phyloP scores from a whole-genome alignment of 2,797 vertebrate species.

The Masticophis lateralis region DNA sequence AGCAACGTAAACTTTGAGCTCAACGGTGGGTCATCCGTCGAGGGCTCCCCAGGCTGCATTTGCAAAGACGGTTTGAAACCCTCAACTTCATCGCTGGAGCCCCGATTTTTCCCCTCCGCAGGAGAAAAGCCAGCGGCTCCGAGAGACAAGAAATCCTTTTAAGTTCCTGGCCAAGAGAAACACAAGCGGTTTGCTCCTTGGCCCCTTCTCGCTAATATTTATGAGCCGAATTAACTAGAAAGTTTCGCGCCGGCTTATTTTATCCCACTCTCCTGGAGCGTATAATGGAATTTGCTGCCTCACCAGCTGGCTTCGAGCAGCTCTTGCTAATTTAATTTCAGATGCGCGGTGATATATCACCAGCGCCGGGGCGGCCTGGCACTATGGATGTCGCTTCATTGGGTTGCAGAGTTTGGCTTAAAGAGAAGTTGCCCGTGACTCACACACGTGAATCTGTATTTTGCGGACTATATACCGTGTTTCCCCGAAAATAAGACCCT shows the following conservation, averaged over 20 bases:
- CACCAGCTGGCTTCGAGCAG: conserved; percentile 1
- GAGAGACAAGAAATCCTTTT: neutral
- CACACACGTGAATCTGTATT: neutral
- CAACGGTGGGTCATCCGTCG: no score
- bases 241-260: neutral
- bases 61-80: neutral
- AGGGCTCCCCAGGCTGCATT: accelerated
- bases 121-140: neutral
- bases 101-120: neutral
- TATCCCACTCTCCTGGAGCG: neutral
- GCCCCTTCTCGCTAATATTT: conserved; percentile 4
- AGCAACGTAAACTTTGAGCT: no score
- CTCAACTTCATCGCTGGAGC: neutral
- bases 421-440: neutral
- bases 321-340: conserved; percentile 3
- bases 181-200: neutral
- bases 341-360: neutral
- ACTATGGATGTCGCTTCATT: neutral
- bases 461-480: neutral
- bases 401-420: neutral
- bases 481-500: no score
- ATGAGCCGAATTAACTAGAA: conserved; percentile 19
- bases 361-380: accelerated
- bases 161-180: neutral
- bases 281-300: neutral